Evolutionary conservation across 2,797 vertebrate species (phyloP), one percentile per base, ranked within the genome.

Genomic region (Tolypeutes matacus): DNA sequence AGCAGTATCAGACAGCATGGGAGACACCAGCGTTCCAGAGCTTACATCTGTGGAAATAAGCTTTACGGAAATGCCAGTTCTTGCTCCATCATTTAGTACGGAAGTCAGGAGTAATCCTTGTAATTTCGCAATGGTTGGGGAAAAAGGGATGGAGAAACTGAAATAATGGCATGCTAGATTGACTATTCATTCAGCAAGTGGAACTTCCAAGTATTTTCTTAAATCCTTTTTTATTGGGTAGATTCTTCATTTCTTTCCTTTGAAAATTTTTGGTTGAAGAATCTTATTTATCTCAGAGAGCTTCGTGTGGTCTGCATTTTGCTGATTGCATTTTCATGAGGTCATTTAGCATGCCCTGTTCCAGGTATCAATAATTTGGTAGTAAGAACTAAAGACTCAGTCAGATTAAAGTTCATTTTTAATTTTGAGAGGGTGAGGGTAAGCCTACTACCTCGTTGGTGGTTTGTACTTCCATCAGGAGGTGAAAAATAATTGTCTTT

Each of bases 261-360:
- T 88, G 53, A 93, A 75, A 88, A 49, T 9, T 62, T 91, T 62
- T 75, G 7, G 3, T 62, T 82, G 65, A 92, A 92, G 34, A 84
- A 82, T 82, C 27, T 60, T 72, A 75, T 75, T 85, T 82, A 31
- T 67, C 29, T 34, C 8, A 8, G 7, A 64, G 80, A 86, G 31
- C 39, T 49, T 93, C 5, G 7, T 46, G 60, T 85, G 51, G 78
- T 80, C 64, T 39, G 75, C 17, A 89, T 83, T 89, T 89, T 60
- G 23, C 31, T 81, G 25, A 49, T 49, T 94, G 8, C 2, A 72
- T 77, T 89, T 29, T 82, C 13, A 4, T 75, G 13, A 29, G 23
- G 25, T 69, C 3, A 1, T 56, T 95, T 87, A 58, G 85, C 23
- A 42, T n/a, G 11, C 56, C 92, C 14, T 72, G 0, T 64, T 25